These are phyloP conservation scores for Mythimna vitellina DNA, from an alignment of 2,888 invertebrate species.

Conservation along the genomic window DNA sequence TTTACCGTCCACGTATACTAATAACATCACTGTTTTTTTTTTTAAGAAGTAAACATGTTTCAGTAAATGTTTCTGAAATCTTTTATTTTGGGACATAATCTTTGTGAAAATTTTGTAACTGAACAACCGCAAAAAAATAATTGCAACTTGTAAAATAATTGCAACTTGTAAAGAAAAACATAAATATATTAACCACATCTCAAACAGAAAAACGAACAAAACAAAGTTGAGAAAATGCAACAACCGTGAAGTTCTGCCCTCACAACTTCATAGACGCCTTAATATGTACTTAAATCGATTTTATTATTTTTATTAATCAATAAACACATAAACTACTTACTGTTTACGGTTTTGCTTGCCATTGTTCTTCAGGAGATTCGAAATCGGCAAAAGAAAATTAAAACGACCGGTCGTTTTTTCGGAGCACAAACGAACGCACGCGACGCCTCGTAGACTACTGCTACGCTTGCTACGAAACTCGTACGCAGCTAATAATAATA, in stretches of 20 bases:
- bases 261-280: neutral
- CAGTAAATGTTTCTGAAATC: neutral
- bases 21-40: no score
- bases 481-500: constrained; percentile 72
- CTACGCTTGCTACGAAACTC: constrained; percentile 82
- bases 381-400: constrained; percentile 55
- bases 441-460: constrained; percentile 76
- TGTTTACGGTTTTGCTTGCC: constrained; percentile 75
- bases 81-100: neutral
- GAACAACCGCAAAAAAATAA: neutral
- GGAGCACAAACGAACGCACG: constrained; percentile 64
- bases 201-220: neutral
- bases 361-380: constrained; percentile 68
- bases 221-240: neutral
- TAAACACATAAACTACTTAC: constrained; percentile 70
- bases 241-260: neutral
- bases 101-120: neutral
- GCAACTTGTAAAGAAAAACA: neutral
- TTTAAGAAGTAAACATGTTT: neutral
- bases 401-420: constrained; percentile 48
- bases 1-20: no score
- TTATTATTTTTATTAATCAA: neutral
- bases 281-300: neutral
- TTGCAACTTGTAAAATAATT: neutral
- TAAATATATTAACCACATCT: no score